Base-by-base conservation (phyloP, 2,113 vertebrate genomes). In the Prolemur simus region DNA sequence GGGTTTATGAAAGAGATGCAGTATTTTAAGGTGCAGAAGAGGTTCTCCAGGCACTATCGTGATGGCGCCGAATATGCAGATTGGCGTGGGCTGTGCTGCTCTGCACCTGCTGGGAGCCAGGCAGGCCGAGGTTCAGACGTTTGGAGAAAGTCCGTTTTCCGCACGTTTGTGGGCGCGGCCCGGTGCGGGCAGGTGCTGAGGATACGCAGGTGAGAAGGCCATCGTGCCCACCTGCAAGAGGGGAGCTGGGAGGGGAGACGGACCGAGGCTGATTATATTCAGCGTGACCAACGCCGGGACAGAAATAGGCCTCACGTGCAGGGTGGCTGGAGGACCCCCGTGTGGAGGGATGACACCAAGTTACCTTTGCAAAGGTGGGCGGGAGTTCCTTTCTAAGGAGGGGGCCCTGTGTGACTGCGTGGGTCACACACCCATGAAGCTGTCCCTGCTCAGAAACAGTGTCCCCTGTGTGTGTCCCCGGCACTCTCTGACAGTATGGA, bases 1-100 rank as follows among this genome's bases (percentile, higher is more conserved):
- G 45, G 78, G 86, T 80, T 92, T 91, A 71, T 81, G 71, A 88
- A 82, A 93, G 88, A 94, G 45, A 77, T 34, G 32, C 83, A 21
- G 29, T 63, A 80, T 71, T 58, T 91, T 66, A 39, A 91, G 90
- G 6, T 32, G 14, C 17, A 25, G 21, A 96, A 82, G 58, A 39
- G 34, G 12, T 54, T 85, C 73, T 68, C n/a, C 25, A 60, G 86
- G 63, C 86, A 68, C 21, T 10, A 2, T 29, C 18, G n/a, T 47
- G 15, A 27, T 52, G 56, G 13, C 17, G 20, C 42, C n/a, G 20
- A 80, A 10, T 18, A 18, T 27, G 45, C 54, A 47, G 2, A 32
- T 32, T 42, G 47, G 23, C 11, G n/a, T 68, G 60, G 58, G 76
- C 25, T 77, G 29, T 9, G 0, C 73, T 92, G 85, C 77, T 66